Evolutionary conservation across 2,113 vertebrate genomes (phyloP).

Genomic region (Esox niger): DNA sequence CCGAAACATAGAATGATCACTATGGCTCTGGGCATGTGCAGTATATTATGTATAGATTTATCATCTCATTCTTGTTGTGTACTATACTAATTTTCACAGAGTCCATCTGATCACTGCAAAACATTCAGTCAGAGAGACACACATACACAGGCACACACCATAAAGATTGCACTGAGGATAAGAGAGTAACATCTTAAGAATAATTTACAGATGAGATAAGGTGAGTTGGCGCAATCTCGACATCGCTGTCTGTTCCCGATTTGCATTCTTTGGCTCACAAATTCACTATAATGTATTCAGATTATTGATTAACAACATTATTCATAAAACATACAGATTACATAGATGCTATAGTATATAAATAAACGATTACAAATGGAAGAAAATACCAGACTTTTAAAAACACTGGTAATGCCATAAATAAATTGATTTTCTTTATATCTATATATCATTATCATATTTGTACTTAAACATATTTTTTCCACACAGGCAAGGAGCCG

Average conservation of each 20-base stretch:
- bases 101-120: constrained; percentile 44
- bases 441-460: constrained; percentile 39
- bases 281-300: constrained; percentile 57
- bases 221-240: constrained; percentile 38
- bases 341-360: constrained; percentile 46
- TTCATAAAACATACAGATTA: neutral
- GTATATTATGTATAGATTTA: neutral
- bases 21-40: neutral
- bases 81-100: constrained; percentile 43
- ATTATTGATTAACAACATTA: constrained; percentile 26
- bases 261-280: constrained; percentile 74
- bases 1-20: constrained; percentile 6
- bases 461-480: constrained; percentile 38
- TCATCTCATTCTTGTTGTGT: constrained; percentile 39
- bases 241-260: constrained; percentile 52
- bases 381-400: constrained; percentile 65
- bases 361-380: constrained; percentile 53
- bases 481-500: constrained; percentile 40
- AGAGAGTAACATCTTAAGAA: constrained; percentile 52
- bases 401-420: constrained; percentile 56
- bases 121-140: constrained; percentile 66
- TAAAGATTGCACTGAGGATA: constrained; percentile 63
- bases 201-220: constrained; percentile 55
- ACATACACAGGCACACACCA: constrained; percentile 52
- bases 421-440: constrained; percentile 49